Percentiles rank a stretch among this genome's conserved stretches.
These are phyloP conservation scores for Oreochromis grahami DNA, from an alignment of 2,797 vertebrate genomes.

Conservation along the genomic window DNA sequence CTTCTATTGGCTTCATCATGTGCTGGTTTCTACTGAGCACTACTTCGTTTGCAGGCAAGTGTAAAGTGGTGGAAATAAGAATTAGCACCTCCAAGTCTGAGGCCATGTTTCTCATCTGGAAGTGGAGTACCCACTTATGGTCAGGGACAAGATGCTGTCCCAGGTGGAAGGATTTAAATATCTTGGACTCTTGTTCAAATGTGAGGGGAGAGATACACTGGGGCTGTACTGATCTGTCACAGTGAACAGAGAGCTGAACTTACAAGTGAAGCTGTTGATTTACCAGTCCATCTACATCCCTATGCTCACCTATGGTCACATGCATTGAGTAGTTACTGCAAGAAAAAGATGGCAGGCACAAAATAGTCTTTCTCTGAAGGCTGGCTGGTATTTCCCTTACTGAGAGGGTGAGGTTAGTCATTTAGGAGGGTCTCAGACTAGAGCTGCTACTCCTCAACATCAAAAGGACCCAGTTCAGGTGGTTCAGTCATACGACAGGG, in stretches of 20 bases:
- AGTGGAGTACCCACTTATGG: neutral
- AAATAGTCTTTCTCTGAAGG: neutral
- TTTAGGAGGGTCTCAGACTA: neutral
- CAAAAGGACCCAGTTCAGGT: neutral
- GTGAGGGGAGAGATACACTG: neutral
- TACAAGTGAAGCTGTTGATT: neutral
- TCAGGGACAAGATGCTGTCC: neutral
- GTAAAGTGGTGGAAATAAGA: neutral
- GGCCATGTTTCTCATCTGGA: neutral
- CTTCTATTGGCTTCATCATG: neutral
- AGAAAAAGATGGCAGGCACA: rapidly evolving
- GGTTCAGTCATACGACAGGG: neutral
- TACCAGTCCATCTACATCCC: neutral
- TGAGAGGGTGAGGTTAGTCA: neutral
- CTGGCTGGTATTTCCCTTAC: neutral
- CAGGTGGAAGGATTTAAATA: neutral
- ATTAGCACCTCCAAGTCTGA: neutral
- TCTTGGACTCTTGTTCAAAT: neutral
- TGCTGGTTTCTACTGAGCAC: neutral
- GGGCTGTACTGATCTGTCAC: neutral
- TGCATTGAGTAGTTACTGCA: neutral
- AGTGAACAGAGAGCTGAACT: neutral
- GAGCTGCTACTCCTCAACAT: neutral
- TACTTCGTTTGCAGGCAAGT: neutral
- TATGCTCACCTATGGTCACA: neutral